phyloP scores from a whole-genome alignment of 2,888 invertebrate species.

The Odontothrips loti region DNA sequence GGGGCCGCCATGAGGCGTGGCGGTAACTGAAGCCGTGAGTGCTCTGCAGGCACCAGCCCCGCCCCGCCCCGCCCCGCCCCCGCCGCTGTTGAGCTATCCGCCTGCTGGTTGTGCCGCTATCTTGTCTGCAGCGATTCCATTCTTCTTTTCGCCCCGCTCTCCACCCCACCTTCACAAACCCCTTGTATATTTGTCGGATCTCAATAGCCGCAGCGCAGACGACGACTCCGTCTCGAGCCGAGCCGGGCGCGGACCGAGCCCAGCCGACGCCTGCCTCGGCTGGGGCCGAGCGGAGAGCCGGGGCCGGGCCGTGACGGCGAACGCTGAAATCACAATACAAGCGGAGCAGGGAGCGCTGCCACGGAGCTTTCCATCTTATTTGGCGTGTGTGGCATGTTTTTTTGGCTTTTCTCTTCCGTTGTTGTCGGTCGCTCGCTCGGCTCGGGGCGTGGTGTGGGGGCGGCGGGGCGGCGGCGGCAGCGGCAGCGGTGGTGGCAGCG shows the following conservation, averaged over 20 bases:
- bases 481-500: no score
- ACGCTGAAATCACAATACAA: not conserved
- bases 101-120: no score
- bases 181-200: conserved; percentile 10
- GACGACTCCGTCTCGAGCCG: not conserved
- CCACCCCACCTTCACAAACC: not conserved
- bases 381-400: conserved; percentile 12
- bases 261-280: not conserved
- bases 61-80: not conserved
- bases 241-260: not conserved
- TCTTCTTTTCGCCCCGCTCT: not conserved
- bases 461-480: not conserved
- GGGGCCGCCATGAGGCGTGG: no score
- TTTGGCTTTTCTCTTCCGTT: not conserved
- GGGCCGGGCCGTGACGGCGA: not conserved
- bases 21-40: no score
- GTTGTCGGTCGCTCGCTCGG: no score
- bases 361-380: conserved; percentile 5
- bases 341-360: not conserved
- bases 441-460: not conserved
- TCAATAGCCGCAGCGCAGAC: not conserved
- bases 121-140: not conserved
- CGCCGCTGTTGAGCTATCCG: not conserved
- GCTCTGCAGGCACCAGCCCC: no score
- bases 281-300: not conserved